Evolutionary conservation across 2,113 vertebrate genomes (phyloP).

Genomic region (Brachyhypopomus occidentalis): DNA sequence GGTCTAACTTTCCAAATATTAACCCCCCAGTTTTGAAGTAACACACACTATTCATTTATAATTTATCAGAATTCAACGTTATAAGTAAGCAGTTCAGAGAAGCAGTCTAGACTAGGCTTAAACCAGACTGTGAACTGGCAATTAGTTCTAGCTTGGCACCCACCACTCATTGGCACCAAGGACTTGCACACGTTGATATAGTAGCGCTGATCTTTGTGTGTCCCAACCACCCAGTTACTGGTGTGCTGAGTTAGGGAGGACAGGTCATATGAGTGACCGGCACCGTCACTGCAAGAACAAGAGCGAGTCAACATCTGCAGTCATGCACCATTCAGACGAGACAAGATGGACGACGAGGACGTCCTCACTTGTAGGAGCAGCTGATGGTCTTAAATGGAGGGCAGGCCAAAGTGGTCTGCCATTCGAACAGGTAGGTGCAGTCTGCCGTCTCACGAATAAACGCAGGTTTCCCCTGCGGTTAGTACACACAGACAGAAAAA

Average conservation of each 20-base stretch:
- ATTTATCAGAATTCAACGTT: no score
- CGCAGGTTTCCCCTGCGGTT: slow-evolving; percentile 74
- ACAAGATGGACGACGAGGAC: not conserved
- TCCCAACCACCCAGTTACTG: slow-evolving; percentile 84
- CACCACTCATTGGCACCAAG: slow-evolving; percentile 80
- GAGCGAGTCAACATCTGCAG: not conserved
- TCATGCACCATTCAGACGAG: not conserved
- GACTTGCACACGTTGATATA: slow-evolving; percentile 94
- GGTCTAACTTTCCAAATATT: no score
- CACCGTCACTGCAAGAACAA: slow-evolving; percentile 72
- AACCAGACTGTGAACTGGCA: no score
- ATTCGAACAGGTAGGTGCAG: slow-evolving; percentile 92
- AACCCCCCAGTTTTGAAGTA: no score
- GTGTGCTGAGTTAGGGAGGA: slow-evolving; percentile 82
- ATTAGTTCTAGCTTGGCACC: slow-evolving; percentile 25
- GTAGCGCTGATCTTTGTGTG: slow-evolving; percentile 68
- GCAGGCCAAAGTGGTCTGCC: slow-evolving; percentile 88
- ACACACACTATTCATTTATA: no score
- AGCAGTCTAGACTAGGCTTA: no score
- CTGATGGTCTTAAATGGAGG: slow-evolving; percentile 81
- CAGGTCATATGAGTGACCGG: slow-evolving; percentile 87
- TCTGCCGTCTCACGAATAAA: slow-evolving; percentile 91
- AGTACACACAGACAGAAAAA: not conserved
- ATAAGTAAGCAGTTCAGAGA: no score
- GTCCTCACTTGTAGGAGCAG: slow-evolving; percentile 87